A percentile compares a stretch with the other conserved stretches of the same genome.
Evolutionary conservation across 2,888 invertebrate species (phyloP).

Genomic region (Neria commutata): DNA sequence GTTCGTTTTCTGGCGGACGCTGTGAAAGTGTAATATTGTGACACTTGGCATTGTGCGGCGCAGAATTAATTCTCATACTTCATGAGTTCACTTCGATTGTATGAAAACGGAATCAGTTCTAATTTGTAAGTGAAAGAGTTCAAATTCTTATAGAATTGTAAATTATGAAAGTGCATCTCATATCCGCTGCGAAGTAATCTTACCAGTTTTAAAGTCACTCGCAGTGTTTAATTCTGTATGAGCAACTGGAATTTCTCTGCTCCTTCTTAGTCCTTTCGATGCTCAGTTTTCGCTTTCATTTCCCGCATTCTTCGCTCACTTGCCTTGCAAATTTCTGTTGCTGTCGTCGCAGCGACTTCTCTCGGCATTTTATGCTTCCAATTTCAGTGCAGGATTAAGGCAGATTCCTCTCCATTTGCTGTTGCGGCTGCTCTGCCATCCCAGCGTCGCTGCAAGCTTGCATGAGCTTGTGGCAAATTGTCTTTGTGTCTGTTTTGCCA

Average conservation of each 20-base stretch:
- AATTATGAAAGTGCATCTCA: no score
- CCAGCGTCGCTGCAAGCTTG: background rate
- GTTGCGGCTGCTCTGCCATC: no score
- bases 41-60: constrained; percentile 52
- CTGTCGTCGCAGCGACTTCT: background rate
- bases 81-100: constrained; percentile 14
- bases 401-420: constrained; percentile 38
- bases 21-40: constrained; percentile 57
- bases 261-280: background rate
- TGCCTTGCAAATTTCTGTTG: background rate
- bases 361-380: constrained; percentile 29
- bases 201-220: constrained; percentile 32
- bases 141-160: no score
- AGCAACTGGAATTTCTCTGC: constrained; percentile 2
- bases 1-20: constrained; percentile 37
- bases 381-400: constrained; percentile 56
- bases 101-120: constrained; percentile 28
- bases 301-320: no score
- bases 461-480: constrained; percentile 13
- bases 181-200: no score
- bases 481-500: constrained; percentile 16
- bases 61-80: constrained; percentile 40
- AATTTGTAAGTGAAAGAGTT: no score
- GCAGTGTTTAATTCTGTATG: constrained; percentile 5
- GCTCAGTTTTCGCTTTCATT: background rate